Evolutionary conservation across 2,113 vertebrate species (phyloP), one percentile per base, ranked within the genome.

Genomic region (Hypocryptadius cinnamomeus): DNA sequence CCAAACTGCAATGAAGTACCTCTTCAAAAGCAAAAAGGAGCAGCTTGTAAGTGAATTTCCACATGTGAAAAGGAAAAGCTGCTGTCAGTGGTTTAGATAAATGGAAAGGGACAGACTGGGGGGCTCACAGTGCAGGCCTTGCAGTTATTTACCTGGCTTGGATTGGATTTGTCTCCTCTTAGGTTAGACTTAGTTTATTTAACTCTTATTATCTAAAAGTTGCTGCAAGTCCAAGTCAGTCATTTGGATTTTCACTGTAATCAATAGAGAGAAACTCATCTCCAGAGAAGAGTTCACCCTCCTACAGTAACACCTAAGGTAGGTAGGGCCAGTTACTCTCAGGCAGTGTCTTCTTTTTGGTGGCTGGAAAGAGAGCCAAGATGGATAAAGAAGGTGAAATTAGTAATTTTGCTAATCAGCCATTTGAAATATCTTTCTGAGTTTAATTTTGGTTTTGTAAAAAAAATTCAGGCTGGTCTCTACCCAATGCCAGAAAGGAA

Each of bases 1-100:
- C 95, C 95, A 54, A 71, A 97, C 97, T 5, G 96, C 96, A 20
- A 97, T 98, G 97, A 98, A 96, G 30, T 97, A 85, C 64, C 97
- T 98, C 80, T 96, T 98, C 82, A 92, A 86, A 40, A 97, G 92
- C 81, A 97, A 89, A 83, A 97, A 94, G 78, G 89, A 96, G 19
- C 84, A 7, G 61, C 80, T 98, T 96, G 98, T 98, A 83, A 96
- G 98, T 91, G 31, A 30, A 48, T 89, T 78, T 42, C 33, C 37
- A 13, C 56, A n/a, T 73, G 13, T 33, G 31, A 48, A 19, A 83
- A 92, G 56, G 13, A 79, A 77, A 64, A 94, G 40, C 65, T 86
- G 37, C 61, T 82, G 24, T 30, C 44, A 40, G 1, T 51, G 33
- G 8, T 50, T 86, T 30, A 61, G 57, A 45, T 24, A 50, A 91